Evolutionary conservation across 2,797 vertebrate genomes (phyloP), one percentile per base, ranked within the genome.

Genomic region (Gallinago nigripennis): DNA sequence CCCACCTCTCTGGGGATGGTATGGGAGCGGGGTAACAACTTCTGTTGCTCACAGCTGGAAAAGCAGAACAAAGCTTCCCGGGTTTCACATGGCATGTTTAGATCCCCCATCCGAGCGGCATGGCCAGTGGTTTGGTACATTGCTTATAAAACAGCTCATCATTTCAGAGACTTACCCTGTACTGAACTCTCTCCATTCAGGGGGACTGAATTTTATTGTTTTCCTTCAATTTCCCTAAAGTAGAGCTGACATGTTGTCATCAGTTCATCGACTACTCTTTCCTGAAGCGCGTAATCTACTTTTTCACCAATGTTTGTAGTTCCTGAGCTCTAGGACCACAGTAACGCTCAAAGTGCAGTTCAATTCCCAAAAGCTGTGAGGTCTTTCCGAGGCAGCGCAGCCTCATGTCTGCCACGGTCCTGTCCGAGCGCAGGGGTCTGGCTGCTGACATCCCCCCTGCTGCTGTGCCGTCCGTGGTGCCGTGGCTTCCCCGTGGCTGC

Each of bases 391-490:
- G 77, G 57, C 56, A 20, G 51, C 7, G 4, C 45, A 35, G 57
- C 15, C 13, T 19, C 8, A 1, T 16, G 2, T n/a, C 65, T 28
- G n/a, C 28, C 48, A 6, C 3, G 5, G 8, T 14, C 9, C 35
- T 37, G 35, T 30, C 30, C 15, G 12, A 27, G 80, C 33, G 37
- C 37, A 37, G 37, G 37, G 10, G 37, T 37, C 10, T 37, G 37
- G 37, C 37, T 37, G 37, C 37, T 37, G 37, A 11, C 37, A 37
- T 35, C 37, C 37, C 37, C 10, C 37, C 37, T 5, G 37, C 37
- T 37, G 37, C 37, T 37, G 37, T 37, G 37, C 37, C 37, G 4
- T 11, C 37, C 37, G 10, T 37, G 37, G 37, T 37, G 37, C 37
- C 37, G 37, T 37, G 37, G 9, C 37, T 37, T 37, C 37, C 10